Evolutionary conservation across 2,888 invertebrate genomes (phyloP).

Genomic region (Allolobophora icterica): DNA sequence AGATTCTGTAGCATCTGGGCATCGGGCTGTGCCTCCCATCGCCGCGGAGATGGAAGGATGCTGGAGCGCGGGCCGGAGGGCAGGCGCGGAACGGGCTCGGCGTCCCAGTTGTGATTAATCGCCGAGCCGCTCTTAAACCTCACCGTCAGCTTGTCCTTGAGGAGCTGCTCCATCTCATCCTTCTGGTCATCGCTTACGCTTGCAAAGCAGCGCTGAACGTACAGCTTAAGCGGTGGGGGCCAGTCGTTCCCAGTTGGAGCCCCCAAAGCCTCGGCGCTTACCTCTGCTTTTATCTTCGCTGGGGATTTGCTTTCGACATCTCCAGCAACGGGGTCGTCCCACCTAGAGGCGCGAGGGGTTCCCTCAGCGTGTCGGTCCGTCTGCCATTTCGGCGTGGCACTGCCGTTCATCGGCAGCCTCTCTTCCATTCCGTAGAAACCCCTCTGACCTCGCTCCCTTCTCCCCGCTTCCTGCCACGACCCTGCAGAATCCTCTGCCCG

Average conservation of each 20-base stretch:
- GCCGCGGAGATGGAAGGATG: background rate
- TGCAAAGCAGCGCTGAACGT: slow-evolving; percentile 89
- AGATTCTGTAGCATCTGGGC: background rate
- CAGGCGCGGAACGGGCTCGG: slow-evolving; percentile 75
- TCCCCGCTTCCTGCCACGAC: background rate
- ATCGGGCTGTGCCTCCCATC: background rate
- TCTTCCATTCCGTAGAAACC: background rate
- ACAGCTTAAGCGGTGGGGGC: slow-evolving; percentile 79
- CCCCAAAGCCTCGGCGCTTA: background rate
- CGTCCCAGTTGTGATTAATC: slow-evolving; percentile 91
- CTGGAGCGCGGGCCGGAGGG: background rate
- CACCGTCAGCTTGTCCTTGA: slow-evolving; percentile 90
- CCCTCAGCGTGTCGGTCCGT: background rate
- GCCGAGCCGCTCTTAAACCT: slow-evolving; percentile 86
- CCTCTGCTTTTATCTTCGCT: background rate
- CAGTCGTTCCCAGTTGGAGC: slow-evolving; percentile 74
- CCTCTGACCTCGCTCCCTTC: background rate
- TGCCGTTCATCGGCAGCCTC: background rate
- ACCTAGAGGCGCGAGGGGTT: background rate
- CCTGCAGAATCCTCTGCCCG: background rate
- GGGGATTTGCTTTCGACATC: background rate
- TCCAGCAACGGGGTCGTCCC: background rate
- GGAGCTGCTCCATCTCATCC: slow-evolving; percentile 89
- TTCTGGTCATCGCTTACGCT: slow-evolving; percentile 88
- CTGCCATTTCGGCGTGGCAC: background rate